Percentiles rank a stretch among this genome's conserved stretches.
Evolutionary conservation across 1,140 invertebrate genomes (phyloP).

Genomic region (Drosophila albomicans): DNA sequence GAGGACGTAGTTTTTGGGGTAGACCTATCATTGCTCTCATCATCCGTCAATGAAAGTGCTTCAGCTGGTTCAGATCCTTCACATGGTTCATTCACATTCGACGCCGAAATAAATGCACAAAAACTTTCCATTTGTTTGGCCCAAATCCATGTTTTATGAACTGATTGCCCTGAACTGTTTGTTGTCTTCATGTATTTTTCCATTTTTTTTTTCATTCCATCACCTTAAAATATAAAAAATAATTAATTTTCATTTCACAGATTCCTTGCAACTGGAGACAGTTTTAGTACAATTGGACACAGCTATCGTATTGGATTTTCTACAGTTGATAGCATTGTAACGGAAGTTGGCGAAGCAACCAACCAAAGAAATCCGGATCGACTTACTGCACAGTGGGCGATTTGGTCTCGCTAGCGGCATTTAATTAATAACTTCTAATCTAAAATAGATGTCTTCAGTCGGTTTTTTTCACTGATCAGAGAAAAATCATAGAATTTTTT

Average conservation of each 20-base stretch:
- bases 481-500: too few species aligned
- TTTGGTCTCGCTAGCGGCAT: too few species aligned
- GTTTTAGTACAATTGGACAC: background rate
- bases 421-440: too few species aligned
- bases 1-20: background rate
- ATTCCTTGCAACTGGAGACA: too few species aligned
- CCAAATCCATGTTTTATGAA: conserved; percentile 11
- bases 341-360: conserved; percentile 12
- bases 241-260: too few species aligned
- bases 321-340: conserved; percentile 13
- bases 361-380: too few species aligned
- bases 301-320: background rate
- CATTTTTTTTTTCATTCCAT: conserved; percentile 2
- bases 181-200: background rate
- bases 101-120: conserved; percentile 2
- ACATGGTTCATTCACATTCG: conserved; percentile 4
- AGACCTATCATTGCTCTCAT: conserved; percentile 9
- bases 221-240: background rate
- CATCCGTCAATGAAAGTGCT: conserved; percentile 8
- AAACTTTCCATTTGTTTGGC: conserved; percentile 14
- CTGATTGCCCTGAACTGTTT: conserved; percentile 6
- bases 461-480: too few species aligned
- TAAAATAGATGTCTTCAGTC: too few species aligned
- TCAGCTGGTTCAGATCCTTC: background rate
- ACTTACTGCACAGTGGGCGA: too few species aligned